A percentile compares a stretch with the other conserved stretches of the same genome.
phyloP scores from a whole-genome alignment of 2,888 invertebrate species.

The Tuta absoluta region DNA sequence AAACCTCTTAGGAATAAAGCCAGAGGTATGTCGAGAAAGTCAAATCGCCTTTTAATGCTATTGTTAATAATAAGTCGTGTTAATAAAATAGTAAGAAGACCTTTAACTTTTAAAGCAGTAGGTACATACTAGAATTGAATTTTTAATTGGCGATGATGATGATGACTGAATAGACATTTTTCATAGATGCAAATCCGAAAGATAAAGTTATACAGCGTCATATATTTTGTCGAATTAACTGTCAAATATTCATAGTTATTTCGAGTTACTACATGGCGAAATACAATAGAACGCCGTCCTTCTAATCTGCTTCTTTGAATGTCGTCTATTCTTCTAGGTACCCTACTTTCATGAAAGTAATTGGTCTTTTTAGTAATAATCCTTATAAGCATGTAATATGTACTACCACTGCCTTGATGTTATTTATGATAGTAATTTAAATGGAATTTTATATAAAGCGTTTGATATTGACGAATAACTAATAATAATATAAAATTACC shows the following conservation, averaged over 20 bases:
- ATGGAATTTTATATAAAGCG: conserved; percentile 55
- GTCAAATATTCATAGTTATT: not conserved
- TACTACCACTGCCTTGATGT: conserved; percentile 69
- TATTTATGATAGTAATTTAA: conserved; percentile 59
- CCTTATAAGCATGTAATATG: conserved; percentile 52
- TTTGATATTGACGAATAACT: conserved; percentile 51
- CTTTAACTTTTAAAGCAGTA: not conserved
- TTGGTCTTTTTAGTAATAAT: conserved; percentile 33
- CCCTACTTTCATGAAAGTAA: not conserved
- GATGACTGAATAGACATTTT: too few relatives aligned
- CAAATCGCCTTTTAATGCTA: conserved; percentile 46
- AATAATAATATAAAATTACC: conserved; percentile 40
- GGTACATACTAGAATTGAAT: not conserved
- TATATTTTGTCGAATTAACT: not conserved
- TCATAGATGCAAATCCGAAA: not conserved
- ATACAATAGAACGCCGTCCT: too few relatives aligned
- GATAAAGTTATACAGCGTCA: too few relatives aligned
- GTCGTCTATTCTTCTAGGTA: not conserved
- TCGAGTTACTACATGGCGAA: too few relatives aligned
- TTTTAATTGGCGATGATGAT: not conserved
- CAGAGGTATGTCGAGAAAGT: conserved; percentile 34
- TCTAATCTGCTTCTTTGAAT: too few relatives aligned
- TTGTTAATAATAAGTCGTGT: conserved; percentile 50
- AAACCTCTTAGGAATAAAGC: conserved; percentile 43
- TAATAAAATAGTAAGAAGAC: conserved; percentile 29